Evolutionary conservation across 2,888 invertebrate species (phyloP), one percentile per base, ranked within the genome.

Genomic region (Diarsia brunnea): DNA sequence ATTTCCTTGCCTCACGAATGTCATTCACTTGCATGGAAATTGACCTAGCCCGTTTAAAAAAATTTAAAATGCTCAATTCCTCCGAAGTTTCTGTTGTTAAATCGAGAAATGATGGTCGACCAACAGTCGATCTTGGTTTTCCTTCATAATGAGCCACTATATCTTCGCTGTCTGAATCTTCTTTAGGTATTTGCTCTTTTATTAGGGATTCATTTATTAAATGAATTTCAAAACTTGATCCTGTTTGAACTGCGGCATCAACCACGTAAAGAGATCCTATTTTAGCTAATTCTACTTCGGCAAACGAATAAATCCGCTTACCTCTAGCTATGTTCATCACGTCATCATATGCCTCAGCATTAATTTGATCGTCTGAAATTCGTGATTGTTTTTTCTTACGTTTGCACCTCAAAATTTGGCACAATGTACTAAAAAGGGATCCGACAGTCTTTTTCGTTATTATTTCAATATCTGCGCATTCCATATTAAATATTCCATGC

Each of bases 161-260:
- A 53, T 83, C 76, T 21, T 66, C 68, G 8, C 19, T 64, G 11
- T 72, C 67, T 60, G 71, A 67, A 64, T 78, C 43, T 38, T 38
- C 51, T 60, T 24, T 19, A n/a, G n/a, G 43, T 8, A 55, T 51
- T 55, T 10, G 43, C 55, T 60, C 21, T 4, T 60, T 69, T 43
- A 12, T 31, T 53, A 43, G 27, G 0, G 38, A 11, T 27, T 61
- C 61, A 4, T 72, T 24, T 4, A 80, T 45, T 47, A 76, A 43
- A 58, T 84, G 71, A 70, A 93, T 89, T 86, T 94, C 93, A 73
- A 95, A 89, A 84, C 94, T 95, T 5, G 90, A 90, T 49, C 93
- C 93, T 0, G 96, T 96, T 91, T 96, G 96, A 2, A 94, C 91
- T 8, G 87, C 90, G 61, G 78, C 89, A 60, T 95, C 93, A 69